Conservation (phyloP, 2,113 vertebrate genomes). For the Miniopterus natalensis region DNA sequence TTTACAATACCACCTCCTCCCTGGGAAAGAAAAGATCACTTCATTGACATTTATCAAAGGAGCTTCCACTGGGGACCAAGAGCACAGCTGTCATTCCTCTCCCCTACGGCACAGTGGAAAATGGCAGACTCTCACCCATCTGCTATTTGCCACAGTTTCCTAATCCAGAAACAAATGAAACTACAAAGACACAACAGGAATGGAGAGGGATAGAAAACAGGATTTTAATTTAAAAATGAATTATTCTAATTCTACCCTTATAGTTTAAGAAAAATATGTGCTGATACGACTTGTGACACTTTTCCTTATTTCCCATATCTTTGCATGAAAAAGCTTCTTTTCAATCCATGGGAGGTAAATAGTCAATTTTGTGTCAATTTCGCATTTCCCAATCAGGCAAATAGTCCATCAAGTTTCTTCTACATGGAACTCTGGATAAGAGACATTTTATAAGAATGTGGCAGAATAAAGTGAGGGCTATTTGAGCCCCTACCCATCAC, state of each 20-base stretch:
- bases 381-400: background rate
- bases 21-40: slow-evolving; percentile 58
- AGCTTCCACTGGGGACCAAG: slow-evolving; percentile 54
- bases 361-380: background rate
- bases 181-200: slow-evolving; percentile 29
- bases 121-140: slow-evolving; percentile 75
- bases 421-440: background rate
- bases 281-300: slow-evolving; percentile 58
- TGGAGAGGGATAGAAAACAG: slow-evolving; percentile 1
- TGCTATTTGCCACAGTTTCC: slow-evolving; percentile 79
- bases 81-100: slow-evolving; percentile 66
- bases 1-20: slow-evolving; percentile 55
- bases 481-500: background rate
- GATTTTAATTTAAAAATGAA: slow-evolving; percentile 80
- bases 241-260: slow-evolving; percentile 74
- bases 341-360: slow-evolving; percentile 2
- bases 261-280: slow-evolving; percentile 60
- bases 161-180: slow-evolving; percentile 82
- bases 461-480: background rate
- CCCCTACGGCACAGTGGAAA: slow-evolving; percentile 45
- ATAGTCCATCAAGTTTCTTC: background rate
- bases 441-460: background rate
- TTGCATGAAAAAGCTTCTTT: background rate
- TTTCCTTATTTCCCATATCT: slow-evolving; percentile 42
- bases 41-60: slow-evolving; percentile 66